Evolutionary conservation across 2,797 vertebrate genomes (phyloP), one percentile per base, ranked within the genome.

Genomic region (Centroberyx gerrardi): DNA sequence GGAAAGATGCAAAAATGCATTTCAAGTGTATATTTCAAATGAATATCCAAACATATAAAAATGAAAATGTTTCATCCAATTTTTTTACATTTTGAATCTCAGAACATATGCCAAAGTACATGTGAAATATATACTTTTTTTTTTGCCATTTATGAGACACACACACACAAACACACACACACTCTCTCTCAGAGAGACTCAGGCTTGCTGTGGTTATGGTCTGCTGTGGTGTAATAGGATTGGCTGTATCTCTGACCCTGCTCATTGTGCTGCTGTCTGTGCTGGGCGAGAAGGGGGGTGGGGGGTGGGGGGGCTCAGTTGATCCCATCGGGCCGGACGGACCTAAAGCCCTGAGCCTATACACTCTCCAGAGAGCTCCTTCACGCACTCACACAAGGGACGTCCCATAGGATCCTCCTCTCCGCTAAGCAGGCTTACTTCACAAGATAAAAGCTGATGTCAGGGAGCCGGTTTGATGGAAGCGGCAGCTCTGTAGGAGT

Each of bases 181-280:
- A 28, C 63, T 54, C 18, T 9, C 46, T 38, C 29, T 33, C 31
- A 22, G 22, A 22, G 22, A 22, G 22, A 22, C 22, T 22, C 4
- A 7, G 13, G 14, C 15, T 13, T 36, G 22, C 52, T 29, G 55
- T 33, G 14, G 38, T n/a, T 2, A 4, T 8, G 44, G 44, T 52
- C 33, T 17, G 40, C 10, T 4, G 8, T 4, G 44, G 44, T 61
- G 33, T 27, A 88, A 88, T 81, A 81, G 82, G 87, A 84, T 86
- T 88, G 74, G 61, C 53, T 68, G 62, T 53, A 72, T 77, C 66
- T 71, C 65, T 76, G 81, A 86, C 81, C 76, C 74, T 56, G 62
- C 42, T 63, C 80, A 73, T 82, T 75, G 82, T 82, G 55, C 65
- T 65, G 63, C 72, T 80, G 68, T 70, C 76, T 68, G 40, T 46